A percentile compares a stretch with the other conserved stretches of the same genome.
Evolutionary conservation across 2,888 invertebrate species (phyloP).

Genomic region (Cheilosia scutellata): DNA sequence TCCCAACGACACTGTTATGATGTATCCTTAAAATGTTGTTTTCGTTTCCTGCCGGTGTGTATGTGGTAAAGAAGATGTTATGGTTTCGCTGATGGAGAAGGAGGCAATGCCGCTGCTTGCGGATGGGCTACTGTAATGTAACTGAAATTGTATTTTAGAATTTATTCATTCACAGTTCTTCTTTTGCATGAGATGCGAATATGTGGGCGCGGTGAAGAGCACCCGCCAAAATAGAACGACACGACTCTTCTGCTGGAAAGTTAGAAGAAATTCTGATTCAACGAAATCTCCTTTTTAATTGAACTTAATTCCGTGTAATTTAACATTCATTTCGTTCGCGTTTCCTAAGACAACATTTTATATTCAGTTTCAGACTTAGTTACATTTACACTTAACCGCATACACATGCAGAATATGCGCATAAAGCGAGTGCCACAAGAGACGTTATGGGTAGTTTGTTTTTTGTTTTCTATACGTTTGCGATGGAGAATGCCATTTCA

Average conservation of each 20-base stretch:
- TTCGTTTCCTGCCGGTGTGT: conserved; percentile 39
- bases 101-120: conserved; percentile 3
- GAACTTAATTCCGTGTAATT: conserved; percentile 74
- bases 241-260: conserved; percentile 18
- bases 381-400: conserved; percentile 54
- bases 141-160: conserved; percentile 67
- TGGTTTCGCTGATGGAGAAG: conserved; percentile 14
- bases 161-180: conserved; percentile 54
- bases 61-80: conserved; percentile 3
- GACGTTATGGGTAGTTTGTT: conserved; percentile 10
- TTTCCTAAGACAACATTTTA: conserved; percentile 20
- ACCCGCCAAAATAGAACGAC: conserved; percentile 2
- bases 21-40: conserved; percentile 69
- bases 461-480: conserved; percentile 5
- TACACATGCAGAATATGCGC: conserved; percentile 3
- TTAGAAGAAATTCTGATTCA: conserved; percentile 48
- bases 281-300: conserved; percentile 70
- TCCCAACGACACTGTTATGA: conserved; percentile 47
- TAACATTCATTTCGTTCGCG: conserved; percentile 66
- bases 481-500: conserved; percentile 16
- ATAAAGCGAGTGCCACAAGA: conserved; percentile 30
- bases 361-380: conserved; percentile 20
- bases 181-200: neutral
- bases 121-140: conserved; percentile 62
- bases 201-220: conserved; percentile 4